Conservation (phyloP, 1,140 invertebrate genomes). For the Sycobia sp. region DNA sequence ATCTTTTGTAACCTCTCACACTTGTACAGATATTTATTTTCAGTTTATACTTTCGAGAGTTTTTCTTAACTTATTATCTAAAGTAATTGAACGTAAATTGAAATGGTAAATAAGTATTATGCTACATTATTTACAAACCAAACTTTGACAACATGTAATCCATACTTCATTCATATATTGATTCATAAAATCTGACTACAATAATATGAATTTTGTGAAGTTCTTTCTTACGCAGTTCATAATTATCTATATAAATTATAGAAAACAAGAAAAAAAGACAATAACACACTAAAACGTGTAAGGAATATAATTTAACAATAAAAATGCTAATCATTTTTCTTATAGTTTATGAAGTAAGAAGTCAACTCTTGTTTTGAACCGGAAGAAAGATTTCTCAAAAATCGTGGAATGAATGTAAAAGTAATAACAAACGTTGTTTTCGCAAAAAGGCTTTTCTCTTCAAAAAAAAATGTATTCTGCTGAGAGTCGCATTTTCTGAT, state of each 20-base stretch:
- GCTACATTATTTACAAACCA: conserved; percentile 52
- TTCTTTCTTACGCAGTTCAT: conserved; percentile 8
- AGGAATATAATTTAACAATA: conserved; percentile 20
- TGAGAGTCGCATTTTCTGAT: conserved; percentile 1
- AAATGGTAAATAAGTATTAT: conserved; percentile 47
- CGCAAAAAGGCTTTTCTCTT: conserved; percentile 14
- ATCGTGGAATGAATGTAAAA: conserved; percentile 32
- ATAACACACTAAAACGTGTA: conserved; percentile 34
- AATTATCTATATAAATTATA: conserved; percentile 27
- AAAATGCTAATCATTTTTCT: conserved; percentile 20
- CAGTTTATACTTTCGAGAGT: conserved; percentile 30
- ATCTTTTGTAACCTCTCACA: conserved; percentile 29
- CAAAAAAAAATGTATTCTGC: not conserved
- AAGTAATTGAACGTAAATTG: conserved; percentile 40
- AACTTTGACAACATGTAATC: too few species aligned
- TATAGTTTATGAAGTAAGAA: conserved; percentile 21
- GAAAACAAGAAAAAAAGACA: conserved; percentile 22
- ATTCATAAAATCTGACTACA: conserved; percentile 5
- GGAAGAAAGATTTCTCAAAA: conserved; percentile 28
- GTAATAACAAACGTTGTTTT: conserved; percentile 26
- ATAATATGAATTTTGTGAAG: not conserved
- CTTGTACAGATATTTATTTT: conserved; percentile 14
- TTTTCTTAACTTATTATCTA: conserved; percentile 21
- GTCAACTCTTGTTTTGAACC: conserved; percentile 18
- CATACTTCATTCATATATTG: too few species aligned